Percentiles rank a stretch among this genome's conserved stretches.
Evolutionary conservation across 2,888 invertebrate species (phyloP).

Genomic region (Dynastes tityus): DNA sequence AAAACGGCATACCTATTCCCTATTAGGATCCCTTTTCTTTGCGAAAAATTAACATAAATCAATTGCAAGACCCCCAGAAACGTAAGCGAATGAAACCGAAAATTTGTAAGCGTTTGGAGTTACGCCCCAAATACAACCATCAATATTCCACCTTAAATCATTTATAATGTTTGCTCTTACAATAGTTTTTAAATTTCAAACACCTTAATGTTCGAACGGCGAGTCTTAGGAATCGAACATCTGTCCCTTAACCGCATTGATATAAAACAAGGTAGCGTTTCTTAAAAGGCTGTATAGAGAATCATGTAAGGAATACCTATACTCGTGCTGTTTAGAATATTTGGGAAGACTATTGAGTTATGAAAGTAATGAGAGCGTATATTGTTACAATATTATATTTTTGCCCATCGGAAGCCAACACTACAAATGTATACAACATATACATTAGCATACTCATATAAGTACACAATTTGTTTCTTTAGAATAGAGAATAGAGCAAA

Average conservation of each 20-base stretch:
- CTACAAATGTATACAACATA: too few relatives aligned
- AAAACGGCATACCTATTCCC: too few relatives aligned
- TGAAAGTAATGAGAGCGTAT: not conserved
- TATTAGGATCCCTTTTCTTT: not conserved
- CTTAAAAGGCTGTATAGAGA: constrained; percentile 34
- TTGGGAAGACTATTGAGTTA: constrained; percentile 1
- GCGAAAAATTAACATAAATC: constrained; percentile 8
- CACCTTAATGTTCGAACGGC: constrained; percentile 32
- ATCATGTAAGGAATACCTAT: not conserved
- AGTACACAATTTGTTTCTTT: too few relatives aligned
- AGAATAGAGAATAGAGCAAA: too few relatives aligned
- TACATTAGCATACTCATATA: too few relatives aligned
- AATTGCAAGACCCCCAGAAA: not conserved
- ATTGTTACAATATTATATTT: too few relatives aligned
- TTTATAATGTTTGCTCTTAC: constrained; percentile 28
- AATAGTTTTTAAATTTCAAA: constrained; percentile 50
- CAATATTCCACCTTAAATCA: constrained; percentile 27
- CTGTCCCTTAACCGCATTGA: constrained; percentile 54
- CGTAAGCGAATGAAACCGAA: not conserved
- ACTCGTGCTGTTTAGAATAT: not conserved
- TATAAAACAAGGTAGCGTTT: constrained; percentile 53
- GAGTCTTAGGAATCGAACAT: constrained; percentile 52
- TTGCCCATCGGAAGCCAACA: too few relatives aligned
- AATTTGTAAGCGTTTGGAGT: constrained; percentile 31
- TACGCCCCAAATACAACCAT: constrained; percentile 37